phyloP scores from a whole-genome alignment of 1,140 invertebrate genomes.

The Eurosta solidaginis region DNA sequence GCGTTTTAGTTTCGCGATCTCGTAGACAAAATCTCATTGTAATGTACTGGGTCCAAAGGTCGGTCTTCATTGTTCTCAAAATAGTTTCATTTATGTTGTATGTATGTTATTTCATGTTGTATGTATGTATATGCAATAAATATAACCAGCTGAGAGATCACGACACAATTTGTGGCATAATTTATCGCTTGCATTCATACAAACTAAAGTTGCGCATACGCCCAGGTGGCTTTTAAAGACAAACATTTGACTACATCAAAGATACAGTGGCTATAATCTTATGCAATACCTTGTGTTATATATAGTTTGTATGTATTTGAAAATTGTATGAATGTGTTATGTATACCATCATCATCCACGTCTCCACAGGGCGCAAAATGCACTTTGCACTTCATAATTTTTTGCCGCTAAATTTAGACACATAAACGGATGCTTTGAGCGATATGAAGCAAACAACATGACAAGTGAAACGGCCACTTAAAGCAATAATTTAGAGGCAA shows the following conservation, averaged over 20 bases:
- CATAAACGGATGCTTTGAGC: background rate
- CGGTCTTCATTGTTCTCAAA: background rate
- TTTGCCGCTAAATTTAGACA: background rate
- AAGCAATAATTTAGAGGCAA: no score
- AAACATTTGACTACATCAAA: background rate
- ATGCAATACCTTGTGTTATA: no score
- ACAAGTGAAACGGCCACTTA: no score
- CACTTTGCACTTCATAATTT: conserved; percentile 14
- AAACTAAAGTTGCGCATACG: background rate
- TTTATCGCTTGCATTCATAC: no score
- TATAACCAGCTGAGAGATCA: background rate
- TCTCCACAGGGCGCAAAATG: background rate
- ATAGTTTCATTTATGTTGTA: background rate
- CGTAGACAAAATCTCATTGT: no score
- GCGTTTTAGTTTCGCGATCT: no score
- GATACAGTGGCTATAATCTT: no score
- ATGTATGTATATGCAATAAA: background rate
- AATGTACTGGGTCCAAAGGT: no score
- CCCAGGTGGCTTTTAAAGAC: background rate
- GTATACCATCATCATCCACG: background rate
- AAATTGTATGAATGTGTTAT: background rate
- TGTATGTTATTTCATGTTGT: no score
- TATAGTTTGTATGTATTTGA: background rate
- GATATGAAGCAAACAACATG: no score
- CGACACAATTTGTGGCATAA: background rate